phyloP scores from a whole-genome alignment of 2,797 vertebrate species.

The Anableps anableps region DNA sequence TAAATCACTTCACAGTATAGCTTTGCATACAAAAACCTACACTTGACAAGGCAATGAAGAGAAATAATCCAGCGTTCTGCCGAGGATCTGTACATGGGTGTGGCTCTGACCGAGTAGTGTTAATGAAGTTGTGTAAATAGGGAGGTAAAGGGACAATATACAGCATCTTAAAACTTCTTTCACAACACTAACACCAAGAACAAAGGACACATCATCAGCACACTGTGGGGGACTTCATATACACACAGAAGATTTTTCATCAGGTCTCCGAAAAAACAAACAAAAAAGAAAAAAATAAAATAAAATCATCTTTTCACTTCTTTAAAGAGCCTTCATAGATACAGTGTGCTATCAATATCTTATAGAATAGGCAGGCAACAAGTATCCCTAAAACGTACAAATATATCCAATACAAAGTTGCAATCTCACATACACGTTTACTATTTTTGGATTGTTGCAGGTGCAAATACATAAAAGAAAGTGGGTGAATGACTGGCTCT shows the following conservation, averaged over 20 bases:
- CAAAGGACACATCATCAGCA: constrained; percentile 72
- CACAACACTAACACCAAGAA: constrained; percentile 76
- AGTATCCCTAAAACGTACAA: constrained; percentile 63
- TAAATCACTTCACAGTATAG: constrained; percentile 74
- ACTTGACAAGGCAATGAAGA: constrained; percentile 70
- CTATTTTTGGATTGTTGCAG: constrained; percentile 58
- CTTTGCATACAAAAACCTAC: constrained; percentile 64
- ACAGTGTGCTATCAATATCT: constrained; percentile 78
- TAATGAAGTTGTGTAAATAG: constrained; percentile 15
- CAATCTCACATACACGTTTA: constrained; percentile 69
- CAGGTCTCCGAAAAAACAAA: constrained; percentile 62
- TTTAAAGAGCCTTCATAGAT: constrained; percentile 78
- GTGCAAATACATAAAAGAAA: constrained; percentile 60
- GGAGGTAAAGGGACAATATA: constrained; percentile 36
- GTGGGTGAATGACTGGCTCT: constrained; percentile 23
- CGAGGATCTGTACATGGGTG: constrained; percentile 15
- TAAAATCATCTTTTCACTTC: constrained; percentile 50
- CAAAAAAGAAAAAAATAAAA: not conserved
- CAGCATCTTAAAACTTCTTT: constrained; percentile 60
- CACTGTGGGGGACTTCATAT: constrained; percentile 62
- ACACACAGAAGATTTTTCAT: constrained; percentile 64
- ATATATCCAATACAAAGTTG: constrained; percentile 64
- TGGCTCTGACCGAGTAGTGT: constrained; percentile 37
- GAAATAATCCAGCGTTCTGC: constrained; percentile 51
- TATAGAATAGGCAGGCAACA: constrained; percentile 78